Evolutionary conservation across 1,140 invertebrate genomes (phyloP), one percentile per base, ranked within the genome.

Genomic region (Steinernema khuongi): DNA sequence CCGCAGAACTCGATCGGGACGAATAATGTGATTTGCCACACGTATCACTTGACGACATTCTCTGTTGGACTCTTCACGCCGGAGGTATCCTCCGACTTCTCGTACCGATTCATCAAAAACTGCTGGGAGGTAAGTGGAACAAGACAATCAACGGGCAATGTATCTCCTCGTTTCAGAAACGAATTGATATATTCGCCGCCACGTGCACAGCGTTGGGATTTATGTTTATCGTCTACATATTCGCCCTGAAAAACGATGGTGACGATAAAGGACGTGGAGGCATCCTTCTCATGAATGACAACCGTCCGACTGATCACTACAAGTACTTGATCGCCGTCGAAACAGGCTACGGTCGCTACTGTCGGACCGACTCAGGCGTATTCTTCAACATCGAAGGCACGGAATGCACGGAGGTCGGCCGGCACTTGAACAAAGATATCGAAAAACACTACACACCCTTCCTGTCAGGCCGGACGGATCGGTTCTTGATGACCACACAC

Each of bases 261-360:
- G 2, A 29, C 7, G 44, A 43, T 18, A 1, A 67, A 17, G 2
- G 17, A 4, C n/a, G 31, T 18, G 76, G 74, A 60, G 43, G 67
- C 44, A 32, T 77, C 18, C 22, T 86, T 7, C 87, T 88, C 11
- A 71, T 89, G n/a, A 74, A 83, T 18, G 88, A 89, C 76, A 89
- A 89, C 78, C 84, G 87, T 28, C 80, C 86, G 0, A 74, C 80
- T 19, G 88, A 89, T 77, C 87, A 87, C 73, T 89, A 89, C 73
- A 84, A 88, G 19, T 89, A 89, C 80, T 87, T 89, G 77, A 84
- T 89, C 44, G 81, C 87, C 1, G 87, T 89, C 0, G 84, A 84
- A 19, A 89, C 88, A 2, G 89, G 89, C 30, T 85, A 86, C 79
- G 79, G 86, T 31, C 85, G 81, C 70, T 85, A 86, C 74, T 87